Evolutionary conservation across 2,797 vertebrate genomes (phyloP).

Genomic region (Lepus townsendii): DNA sequence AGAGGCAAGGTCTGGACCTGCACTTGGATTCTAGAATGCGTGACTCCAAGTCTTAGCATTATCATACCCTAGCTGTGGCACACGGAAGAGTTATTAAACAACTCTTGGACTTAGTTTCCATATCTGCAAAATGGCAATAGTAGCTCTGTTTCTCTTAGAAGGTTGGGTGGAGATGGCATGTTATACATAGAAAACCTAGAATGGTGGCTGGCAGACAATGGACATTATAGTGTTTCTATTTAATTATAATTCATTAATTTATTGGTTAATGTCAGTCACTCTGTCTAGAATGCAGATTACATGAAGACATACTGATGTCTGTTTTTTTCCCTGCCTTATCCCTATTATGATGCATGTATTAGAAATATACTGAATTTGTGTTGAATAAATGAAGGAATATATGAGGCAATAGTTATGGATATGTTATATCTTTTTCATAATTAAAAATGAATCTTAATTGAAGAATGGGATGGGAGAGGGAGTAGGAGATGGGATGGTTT

Average conservation of each 20-base stretch:
- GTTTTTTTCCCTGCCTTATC: neutral
- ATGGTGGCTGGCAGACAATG: neutral
- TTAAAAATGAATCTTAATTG: too few species aligned
- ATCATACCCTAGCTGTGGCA: neutral
- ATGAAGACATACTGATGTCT: neutral
- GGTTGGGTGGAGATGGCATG: neutral
- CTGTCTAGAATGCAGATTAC: slow-evolving; percentile 12
- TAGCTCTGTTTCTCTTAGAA: neutral
- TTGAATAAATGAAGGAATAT: neutral
- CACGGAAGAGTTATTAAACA: neutral
- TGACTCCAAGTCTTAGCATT: neutral
- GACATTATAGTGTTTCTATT: neutral
- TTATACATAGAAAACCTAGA: neutral
- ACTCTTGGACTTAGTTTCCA: neutral
- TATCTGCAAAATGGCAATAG: neutral
- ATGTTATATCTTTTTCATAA: slow-evolving; percentile 8
- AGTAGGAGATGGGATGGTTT: too few species aligned
- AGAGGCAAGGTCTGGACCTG: neutral
- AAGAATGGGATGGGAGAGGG: too few species aligned
- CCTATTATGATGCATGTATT: neutral
- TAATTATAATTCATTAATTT: neutral
- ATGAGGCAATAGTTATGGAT: neutral
- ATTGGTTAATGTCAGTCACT: neutral
- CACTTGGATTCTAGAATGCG: neutral
- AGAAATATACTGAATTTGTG: neutral